Evolutionary conservation across 2,797 vertebrate genomes (phyloP).

Genomic region (Eidolon dupreanum): DNA sequence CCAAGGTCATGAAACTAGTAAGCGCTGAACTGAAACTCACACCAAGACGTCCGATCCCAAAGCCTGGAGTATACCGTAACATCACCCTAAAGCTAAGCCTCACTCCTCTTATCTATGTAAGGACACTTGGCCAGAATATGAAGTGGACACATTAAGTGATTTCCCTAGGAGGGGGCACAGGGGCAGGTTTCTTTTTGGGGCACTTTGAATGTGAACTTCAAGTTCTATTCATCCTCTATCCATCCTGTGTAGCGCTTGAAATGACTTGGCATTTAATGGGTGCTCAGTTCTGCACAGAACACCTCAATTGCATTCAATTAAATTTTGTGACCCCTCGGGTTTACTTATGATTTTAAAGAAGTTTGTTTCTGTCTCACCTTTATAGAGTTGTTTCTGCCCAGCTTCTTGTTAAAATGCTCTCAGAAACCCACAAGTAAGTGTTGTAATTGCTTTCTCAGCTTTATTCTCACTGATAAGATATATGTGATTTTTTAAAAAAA

Average conservation of each 20-base stretch:
- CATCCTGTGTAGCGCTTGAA: not conserved
- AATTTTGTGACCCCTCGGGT: not conserved
- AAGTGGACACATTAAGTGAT: not conserved
- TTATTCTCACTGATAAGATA: constrained; percentile 57
- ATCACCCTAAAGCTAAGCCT: not conserved
- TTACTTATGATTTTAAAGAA: constrained; percentile 13
- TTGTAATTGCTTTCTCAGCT: constrained; percentile 46
- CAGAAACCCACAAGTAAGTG: not conserved
- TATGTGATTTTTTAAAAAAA: constrained; percentile 21
- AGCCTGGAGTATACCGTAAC: not conserved
- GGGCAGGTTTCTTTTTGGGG: not conserved
- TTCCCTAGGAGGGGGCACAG: not conserved
- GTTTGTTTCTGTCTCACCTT: constrained; percentile 13
- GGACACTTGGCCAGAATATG: not conserved
- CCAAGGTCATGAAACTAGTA: not conserved
- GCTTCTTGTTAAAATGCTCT: constrained; percentile 12
- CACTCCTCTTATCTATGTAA: not conserved
- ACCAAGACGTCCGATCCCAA: not conserved
- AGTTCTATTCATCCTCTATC: not conserved
- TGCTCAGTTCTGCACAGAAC: not conserved
- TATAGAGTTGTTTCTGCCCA: not conserved
- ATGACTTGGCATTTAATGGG: not conserved
- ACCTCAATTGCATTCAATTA: not conserved
- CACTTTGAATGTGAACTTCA: not conserved
- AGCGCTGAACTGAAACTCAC: not conserved